Conservation (phyloP, 2,888 invertebrate species). For the Eilema caniola region DNA sequence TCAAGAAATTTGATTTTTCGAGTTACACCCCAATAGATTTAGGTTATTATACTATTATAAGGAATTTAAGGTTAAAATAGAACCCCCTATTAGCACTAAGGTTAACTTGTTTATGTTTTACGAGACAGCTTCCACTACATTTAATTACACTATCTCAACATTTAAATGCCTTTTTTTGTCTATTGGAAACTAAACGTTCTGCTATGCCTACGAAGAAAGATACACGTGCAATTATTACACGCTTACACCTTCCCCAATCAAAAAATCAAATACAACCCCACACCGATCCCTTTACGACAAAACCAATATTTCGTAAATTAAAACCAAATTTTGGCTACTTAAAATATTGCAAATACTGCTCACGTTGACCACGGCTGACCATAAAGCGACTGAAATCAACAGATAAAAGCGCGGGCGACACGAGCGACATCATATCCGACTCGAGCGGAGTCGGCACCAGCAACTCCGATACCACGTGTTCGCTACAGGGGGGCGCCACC, state of each 20-base stretch:
- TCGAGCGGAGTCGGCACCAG: constrained; percentile 96
- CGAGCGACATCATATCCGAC: constrained; percentile 96
- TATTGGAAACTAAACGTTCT: neutral
- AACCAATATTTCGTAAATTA: neutral
- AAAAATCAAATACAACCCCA: neutral
- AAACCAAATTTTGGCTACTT: neutral
- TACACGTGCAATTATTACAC: constrained; percentile 26
- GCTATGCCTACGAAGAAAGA: neutral
- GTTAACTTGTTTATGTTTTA: neutral
- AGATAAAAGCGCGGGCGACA: constrained; percentile 97
- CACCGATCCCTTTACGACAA: neutral
- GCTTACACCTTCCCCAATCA: constrained; percentile 28
- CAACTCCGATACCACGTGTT: constrained; percentile 93
- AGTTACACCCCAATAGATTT: constrained; percentile 57
- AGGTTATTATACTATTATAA: constrained; percentile 42
- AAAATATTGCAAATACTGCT: neutral
- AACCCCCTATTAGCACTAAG: neutral
- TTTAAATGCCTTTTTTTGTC: neutral
- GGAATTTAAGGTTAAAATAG: neutral
- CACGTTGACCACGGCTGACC: constrained; percentile 46
- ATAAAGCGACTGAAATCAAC: constrained; percentile 72
- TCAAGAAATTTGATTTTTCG: constrained; percentile 53
- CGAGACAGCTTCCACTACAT: neutral
- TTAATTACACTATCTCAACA: neutral
- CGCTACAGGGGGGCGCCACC: constrained; percentile 92